phyloP scores from a whole-genome alignment of 2,113 vertebrate species.

The Nycticorax nycticorax region DNA sequence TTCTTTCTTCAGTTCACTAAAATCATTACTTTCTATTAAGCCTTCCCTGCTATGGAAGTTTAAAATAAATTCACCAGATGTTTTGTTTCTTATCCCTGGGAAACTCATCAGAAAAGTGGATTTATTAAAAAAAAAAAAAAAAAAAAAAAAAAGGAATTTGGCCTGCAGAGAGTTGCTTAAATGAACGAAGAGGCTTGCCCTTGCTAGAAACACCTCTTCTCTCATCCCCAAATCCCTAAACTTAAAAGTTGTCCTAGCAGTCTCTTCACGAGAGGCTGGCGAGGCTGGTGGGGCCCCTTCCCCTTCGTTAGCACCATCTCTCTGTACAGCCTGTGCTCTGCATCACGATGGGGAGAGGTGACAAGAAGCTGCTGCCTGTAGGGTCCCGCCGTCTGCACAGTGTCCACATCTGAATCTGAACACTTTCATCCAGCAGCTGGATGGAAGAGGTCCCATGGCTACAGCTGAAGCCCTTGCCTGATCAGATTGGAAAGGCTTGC shows the following conservation, averaged over 20 bases:
- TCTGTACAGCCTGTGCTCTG: not conserved
- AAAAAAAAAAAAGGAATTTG: not conserved
- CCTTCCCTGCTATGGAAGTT: not conserved
- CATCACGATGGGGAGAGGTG: accelerated
- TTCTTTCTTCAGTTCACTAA: not conserved
- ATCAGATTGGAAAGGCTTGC: not conserved
- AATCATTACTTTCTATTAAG: not conserved
- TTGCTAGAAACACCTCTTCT: not conserved
- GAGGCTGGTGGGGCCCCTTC: not conserved
- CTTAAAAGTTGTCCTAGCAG: not conserved
- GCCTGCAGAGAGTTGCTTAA: not conserved
- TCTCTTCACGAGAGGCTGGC: not conserved
- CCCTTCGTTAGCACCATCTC: accelerated
- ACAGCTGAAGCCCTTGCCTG: not conserved
- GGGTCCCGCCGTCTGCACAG: accelerated
- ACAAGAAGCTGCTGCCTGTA: not conserved
- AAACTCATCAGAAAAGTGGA: not conserved
- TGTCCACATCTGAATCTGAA: not conserved
- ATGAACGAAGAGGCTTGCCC: not conserved
- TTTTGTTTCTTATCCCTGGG: not conserved
- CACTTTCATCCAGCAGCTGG: not conserved
- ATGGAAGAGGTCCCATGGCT: not conserved
- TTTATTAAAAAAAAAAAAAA: not conserved
- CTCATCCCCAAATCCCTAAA: not conserved
- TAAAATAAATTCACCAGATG: not conserved